A percentile compares a stretch with the other conserved stretches of the same genome.
Conservation (phyloP, 2,113 vertebrate species). For the Tragelaphus scriptus region DNA sequence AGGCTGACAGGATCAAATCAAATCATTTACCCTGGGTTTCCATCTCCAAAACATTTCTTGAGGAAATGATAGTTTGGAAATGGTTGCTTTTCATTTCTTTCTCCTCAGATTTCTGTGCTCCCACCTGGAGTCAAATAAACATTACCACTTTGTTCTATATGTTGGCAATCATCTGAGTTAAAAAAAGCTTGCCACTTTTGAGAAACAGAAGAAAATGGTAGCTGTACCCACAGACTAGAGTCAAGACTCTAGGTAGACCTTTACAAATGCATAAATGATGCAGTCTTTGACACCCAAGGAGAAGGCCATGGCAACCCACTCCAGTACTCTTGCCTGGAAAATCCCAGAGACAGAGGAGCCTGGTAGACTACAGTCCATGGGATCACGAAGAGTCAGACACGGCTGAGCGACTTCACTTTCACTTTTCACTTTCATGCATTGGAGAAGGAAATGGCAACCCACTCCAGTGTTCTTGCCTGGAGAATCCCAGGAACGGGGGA, state of each 20-base stretch:
- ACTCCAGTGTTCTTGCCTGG: no score
- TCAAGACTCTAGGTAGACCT: not conserved
- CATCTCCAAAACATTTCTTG: not conserved
- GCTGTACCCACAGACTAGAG: no score
- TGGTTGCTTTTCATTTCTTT: not conserved
- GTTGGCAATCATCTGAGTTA: not conserved
- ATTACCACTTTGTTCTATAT: fast-evolving
- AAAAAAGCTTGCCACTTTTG: not conserved
- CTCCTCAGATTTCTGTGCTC: not conserved
- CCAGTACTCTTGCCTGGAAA: not conserved
- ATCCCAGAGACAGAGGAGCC: not conserved
- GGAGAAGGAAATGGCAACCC: no score
- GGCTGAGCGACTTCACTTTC: no score
- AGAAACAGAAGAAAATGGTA: not conserved
- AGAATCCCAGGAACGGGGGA: no score
- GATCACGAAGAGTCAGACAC: fast-evolving
- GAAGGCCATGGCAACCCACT: not conserved
- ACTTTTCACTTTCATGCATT: no score
- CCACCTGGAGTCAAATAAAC: not conserved
- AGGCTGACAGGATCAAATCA: not conserved
- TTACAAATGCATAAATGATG: not conserved
- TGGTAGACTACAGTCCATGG: not conserved
- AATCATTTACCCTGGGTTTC: not conserved
- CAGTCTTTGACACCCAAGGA: not conserved
- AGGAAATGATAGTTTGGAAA: not conserved